Percentiles rank a stretch among this genome's conserved stretches.
Conservation (phyloP, 2,113 vertebrate species). For the Pampusana beccarii region DNA sequence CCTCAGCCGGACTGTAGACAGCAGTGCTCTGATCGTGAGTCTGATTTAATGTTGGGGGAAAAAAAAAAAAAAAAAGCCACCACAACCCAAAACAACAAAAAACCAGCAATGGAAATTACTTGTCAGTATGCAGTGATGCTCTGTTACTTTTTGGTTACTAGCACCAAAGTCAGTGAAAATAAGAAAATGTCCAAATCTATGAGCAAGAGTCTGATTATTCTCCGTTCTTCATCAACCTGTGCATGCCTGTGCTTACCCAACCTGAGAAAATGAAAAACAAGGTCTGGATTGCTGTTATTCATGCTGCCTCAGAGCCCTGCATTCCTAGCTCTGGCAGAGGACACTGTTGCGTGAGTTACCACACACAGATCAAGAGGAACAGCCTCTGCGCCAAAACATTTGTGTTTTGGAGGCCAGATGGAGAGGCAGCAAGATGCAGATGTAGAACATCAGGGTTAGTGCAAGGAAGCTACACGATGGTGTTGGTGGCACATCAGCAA, state of each 20-base stretch:
- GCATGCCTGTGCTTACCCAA: background rate
- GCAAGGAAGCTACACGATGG: rapidly evolving
- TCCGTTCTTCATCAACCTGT: background rate
- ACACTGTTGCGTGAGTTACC: background rate
- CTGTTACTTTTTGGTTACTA: background rate
- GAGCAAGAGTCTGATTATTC: background rate
- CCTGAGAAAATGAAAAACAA: background rate
- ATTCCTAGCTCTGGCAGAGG: background rate
- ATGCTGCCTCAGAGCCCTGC: background rate
- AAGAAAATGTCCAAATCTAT: background rate
- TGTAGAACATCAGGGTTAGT: rapidly evolving
- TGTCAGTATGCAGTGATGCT: background rate
- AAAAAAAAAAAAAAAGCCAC: too few species aligned
- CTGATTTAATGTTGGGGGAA: background rate
- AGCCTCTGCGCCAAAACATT: rapidly evolving
- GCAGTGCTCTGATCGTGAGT: background rate
- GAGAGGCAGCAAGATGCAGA: background rate
- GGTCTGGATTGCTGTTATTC: background rate
- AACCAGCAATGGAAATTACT: background rate
- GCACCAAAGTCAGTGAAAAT: background rate
- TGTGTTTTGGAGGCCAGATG: background rate
- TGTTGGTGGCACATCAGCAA: background rate
- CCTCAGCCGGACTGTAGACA: background rate
- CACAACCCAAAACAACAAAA: too few species aligned
- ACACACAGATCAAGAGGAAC: background rate